These are phyloP conservation scores for Spisula subtruncata DNA, from an alignment of 2,888 invertebrate genomes.

Conservation along the genomic window DNA sequence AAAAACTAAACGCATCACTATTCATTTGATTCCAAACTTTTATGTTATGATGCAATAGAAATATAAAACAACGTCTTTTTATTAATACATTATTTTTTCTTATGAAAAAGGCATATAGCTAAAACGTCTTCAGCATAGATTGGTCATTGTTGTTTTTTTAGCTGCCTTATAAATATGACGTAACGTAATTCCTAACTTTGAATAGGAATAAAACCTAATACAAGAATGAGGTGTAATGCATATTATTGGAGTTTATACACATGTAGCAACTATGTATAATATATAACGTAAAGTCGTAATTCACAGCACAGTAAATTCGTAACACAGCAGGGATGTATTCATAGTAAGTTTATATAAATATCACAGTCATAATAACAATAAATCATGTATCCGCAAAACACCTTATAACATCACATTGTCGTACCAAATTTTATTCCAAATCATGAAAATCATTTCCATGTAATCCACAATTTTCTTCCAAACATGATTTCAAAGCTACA, in stretches of 20 bases:
- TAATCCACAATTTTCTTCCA: neutral
- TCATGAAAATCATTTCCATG: neutral
- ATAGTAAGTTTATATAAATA: neutral
- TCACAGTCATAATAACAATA: neutral
- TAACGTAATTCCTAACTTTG: too few species aligned
- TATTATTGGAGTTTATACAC: neutral
- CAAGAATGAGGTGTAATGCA: neutral
- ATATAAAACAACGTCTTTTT: too few species aligned
- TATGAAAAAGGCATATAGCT: too few species aligned
- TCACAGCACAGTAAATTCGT: constrained; percentile 16
- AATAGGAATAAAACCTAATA: neutral
- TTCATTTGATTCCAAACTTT: too few species aligned
- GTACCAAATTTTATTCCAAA: constrained; percentile 12
- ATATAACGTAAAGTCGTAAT: neutral
- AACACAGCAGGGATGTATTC: constrained; percentile 26
- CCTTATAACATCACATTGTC: neutral
- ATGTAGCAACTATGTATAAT: neutral
- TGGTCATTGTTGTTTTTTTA: too few species aligned
- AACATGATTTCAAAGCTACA: neutral
- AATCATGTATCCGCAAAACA: neutral
- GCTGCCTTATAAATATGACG: too few species aligned
- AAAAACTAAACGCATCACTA: too few species aligned
- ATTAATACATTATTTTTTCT: too few species aligned
- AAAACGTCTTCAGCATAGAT: too few species aligned
- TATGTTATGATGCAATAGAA: neutral